phyloP scores from a whole-genome alignment of 2,888 invertebrate genomes.

The Drosophila peninsularis region DNA sequence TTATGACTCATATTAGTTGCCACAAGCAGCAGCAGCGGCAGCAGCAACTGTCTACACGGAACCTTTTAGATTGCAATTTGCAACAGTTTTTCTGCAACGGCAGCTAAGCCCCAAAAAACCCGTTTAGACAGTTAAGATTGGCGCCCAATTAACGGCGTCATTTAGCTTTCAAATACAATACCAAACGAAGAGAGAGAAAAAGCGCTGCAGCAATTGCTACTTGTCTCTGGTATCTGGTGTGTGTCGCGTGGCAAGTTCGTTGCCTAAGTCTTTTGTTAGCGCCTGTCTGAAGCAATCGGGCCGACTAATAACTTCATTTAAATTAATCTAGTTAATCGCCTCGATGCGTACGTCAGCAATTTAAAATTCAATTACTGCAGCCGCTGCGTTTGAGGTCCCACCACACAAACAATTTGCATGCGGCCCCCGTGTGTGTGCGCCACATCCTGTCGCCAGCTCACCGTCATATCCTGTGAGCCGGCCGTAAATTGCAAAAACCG shows the following conservation, averaged over 20 bases:
- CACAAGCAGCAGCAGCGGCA: conserved; percentile 33
- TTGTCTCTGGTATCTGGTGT: conserved; percentile 4
- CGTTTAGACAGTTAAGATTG: conserved; percentile 55
- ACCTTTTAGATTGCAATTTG: conserved; percentile 78
- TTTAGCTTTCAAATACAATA: conserved; percentile 73
- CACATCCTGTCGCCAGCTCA: conserved; percentile 60
- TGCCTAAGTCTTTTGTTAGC: conserved; percentile 69
- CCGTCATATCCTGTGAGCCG: conserved; percentile 69
- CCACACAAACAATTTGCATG: conserved; percentile 56
- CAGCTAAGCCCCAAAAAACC: conserved; percentile 37
- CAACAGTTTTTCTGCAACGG: conserved; percentile 68
- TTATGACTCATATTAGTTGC: conserved; percentile 74
- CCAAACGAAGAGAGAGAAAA: conserved; percentile 4
- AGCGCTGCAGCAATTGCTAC: conserved; percentile 36
- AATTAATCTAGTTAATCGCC: conserved; percentile 63
- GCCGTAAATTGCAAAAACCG: conserved; percentile 70
- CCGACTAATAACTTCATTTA: conserved; percentile 72
- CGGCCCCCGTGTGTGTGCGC: conserved; percentile 9
- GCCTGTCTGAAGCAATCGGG: conserved; percentile 56
- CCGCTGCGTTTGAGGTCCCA: conserved; percentile 59
- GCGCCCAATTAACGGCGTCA: conserved; percentile 75
- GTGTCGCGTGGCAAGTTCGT: conserved; percentile 42
- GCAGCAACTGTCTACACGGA: conserved; percentile 60
- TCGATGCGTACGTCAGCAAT: conserved; percentile 58
- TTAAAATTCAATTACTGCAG: conserved; percentile 72